phyloP scores from a whole-genome alignment of 1,140 invertebrate genomes.

The Saccostrea cuccullata region DNA sequence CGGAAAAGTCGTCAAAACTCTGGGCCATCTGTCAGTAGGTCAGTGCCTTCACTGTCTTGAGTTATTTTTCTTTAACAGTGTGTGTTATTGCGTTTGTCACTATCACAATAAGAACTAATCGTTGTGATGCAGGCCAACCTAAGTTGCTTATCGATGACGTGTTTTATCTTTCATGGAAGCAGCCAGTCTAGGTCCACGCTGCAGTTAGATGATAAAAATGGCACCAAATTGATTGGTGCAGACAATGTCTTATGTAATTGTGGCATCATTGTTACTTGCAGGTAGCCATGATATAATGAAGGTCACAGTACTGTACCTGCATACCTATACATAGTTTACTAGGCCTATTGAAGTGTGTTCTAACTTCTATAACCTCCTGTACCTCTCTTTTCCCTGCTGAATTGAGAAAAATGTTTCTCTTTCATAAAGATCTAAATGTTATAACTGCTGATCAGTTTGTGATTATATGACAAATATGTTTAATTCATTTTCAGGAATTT shows the following conservation, averaged over 20 bases:
- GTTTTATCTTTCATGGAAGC: constrained; percentile 35
- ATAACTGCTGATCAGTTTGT: no score
- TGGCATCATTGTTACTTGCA: not conserved
- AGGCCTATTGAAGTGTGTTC: no score
- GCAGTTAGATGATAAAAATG: not conserved
- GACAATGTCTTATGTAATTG: not conserved
- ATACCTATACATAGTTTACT: no score
- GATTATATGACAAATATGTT: no score
- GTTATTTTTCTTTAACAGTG: not conserved
- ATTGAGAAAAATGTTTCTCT: no score
- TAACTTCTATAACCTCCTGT: no score
- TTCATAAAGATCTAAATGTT: no score
- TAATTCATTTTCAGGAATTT: no score
- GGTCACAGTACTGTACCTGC: no score
- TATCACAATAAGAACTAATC: not conserved
- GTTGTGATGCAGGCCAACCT: not conserved
- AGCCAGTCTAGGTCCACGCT: constrained; percentile 1
- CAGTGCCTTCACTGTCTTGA: constrained; percentile 15
- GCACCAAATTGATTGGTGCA: not conserved
- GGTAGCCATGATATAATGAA: no score
- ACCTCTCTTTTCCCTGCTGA: no score
- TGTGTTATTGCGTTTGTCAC: not conserved
- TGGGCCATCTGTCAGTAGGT: constrained; percentile 25
- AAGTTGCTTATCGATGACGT: constrained; percentile 24
- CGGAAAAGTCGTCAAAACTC: constrained; percentile 29